phyloP scores from a whole-genome alignment of 1,140 invertebrate species.

The Octopus sinensis region DNA sequence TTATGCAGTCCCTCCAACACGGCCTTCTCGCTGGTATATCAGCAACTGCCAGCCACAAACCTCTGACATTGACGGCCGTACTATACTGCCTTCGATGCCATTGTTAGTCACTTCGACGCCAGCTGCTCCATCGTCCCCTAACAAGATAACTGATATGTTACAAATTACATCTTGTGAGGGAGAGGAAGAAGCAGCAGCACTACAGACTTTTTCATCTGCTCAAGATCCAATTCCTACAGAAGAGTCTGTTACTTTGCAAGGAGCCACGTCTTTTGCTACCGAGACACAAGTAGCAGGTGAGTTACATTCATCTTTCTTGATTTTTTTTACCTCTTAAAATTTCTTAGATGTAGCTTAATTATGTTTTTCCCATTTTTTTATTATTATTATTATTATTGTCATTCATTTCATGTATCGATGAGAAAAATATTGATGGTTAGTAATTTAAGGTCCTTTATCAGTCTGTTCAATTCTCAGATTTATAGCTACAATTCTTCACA shows the following conservation, averaged over 20 bases:
- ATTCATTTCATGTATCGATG: too few species aligned
- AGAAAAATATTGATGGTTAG: too few species aligned
- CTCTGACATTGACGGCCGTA: not conserved
- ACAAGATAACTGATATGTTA: slow-evolving; percentile 5
- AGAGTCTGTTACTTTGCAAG: not conserved
- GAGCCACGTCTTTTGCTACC: not conserved
- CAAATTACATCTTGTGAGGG: slow-evolving; percentile 7
- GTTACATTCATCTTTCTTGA: not conserved
- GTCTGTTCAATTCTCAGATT: too few species aligned
- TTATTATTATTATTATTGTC: too few species aligned
- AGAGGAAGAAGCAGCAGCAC: not conserved
- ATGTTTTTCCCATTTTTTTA: too few species aligned
- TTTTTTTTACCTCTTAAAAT: not conserved
- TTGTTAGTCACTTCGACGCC: not conserved
- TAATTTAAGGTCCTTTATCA: too few species aligned
- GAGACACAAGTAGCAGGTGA: slow-evolving; percentile 4
- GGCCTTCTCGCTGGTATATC: slow-evolving; percentile 6
- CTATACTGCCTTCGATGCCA: not conserved
- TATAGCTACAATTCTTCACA: too few species aligned
- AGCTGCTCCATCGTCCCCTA: not conserved
- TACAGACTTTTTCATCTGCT: not conserved
- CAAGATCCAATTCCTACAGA: not conserved
- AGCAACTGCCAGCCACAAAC: slow-evolving; percentile 1
- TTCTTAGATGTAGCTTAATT: too few species aligned
- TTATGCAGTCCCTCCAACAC: not conserved